Percentiles rank a stretch among this genome's conserved stretches.
phyloP scores from a whole-genome alignment of 2,113 vertebrate species.

The Oryzias melastigma region DNA sequence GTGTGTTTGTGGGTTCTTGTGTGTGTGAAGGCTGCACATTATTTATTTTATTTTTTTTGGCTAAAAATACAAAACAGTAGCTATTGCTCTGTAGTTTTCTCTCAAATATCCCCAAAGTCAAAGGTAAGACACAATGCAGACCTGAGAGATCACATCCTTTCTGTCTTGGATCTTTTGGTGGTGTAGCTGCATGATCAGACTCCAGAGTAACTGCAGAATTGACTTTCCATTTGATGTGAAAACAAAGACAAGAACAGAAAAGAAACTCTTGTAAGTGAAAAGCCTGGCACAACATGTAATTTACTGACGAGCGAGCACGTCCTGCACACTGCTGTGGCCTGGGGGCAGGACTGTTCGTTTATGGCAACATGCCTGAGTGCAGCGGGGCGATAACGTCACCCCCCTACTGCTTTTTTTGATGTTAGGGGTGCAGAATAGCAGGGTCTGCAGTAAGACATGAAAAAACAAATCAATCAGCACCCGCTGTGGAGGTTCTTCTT shows the following conservation, averaged over 20 bases:
- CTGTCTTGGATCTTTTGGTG: too few species aligned
- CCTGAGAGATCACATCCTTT: too few species aligned
- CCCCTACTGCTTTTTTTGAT: conserved; percentile 23
- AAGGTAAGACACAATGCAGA: too few species aligned
- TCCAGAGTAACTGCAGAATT: too few species aligned
- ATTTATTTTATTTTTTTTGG: too few species aligned
- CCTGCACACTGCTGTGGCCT: background rate
- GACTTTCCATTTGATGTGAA: background rate
- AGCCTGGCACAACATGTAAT: background rate
- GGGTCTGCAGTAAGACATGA: background rate
- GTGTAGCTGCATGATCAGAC: too few species aligned
- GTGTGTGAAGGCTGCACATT: too few species aligned
- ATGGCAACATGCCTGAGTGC: conserved; percentile 8
- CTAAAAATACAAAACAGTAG: too few species aligned
- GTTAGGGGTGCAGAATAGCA: conserved; percentile 2
- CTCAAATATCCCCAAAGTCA: too few species aligned
- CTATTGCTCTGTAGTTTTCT: too few species aligned
- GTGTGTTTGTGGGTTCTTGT: background rate
- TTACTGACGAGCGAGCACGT: conserved; percentile 8
- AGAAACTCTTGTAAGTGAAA: background rate
- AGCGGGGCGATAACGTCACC: conserved; percentile 23
- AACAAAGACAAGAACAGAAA: background rate
- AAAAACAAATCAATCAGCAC: conserved; percentile 32
- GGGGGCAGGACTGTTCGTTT: conserved; percentile 20
- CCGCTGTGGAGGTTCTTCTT: conserved; percentile 12